Conservation (phyloP, 1,140 invertebrate species). For the Holcopasites calliopsidis region DNA sequence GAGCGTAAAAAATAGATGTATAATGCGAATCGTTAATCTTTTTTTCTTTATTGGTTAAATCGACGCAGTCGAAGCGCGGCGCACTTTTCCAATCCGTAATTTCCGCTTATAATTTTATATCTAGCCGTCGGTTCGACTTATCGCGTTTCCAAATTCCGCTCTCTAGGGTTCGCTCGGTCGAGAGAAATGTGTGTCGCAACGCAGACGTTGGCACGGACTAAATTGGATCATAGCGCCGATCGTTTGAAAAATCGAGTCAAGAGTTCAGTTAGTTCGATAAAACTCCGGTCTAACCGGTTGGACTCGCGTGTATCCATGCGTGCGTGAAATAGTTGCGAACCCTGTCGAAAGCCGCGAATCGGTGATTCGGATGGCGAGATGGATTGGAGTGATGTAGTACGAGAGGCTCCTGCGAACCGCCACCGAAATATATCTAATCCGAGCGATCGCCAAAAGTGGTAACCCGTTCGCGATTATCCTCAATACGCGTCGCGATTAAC, state of each 20-base stretch:
- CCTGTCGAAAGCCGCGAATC: not conserved
- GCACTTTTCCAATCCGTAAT: too few species aligned
- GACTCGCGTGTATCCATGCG: not conserved
- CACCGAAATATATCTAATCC: slow-evolving; percentile 52
- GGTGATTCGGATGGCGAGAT: not conserved
- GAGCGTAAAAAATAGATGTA: not conserved
- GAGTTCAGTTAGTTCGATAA: not conserved
- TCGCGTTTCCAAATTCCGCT: not conserved
- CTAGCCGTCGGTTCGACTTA: not conserved
- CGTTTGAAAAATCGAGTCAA: not conserved
- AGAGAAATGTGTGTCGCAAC: not conserved
- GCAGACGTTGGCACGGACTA: not conserved
- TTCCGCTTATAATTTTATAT: too few species aligned
- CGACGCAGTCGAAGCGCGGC: too few species aligned
- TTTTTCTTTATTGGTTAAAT: too few species aligned
- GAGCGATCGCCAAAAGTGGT: slow-evolving; percentile 47
- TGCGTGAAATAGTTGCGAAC: not conserved
- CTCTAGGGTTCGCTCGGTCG: not conserved
- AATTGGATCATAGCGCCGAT: too few species aligned
- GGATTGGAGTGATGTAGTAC: not conserved
- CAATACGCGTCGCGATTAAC: slow-evolving; percentile 16
- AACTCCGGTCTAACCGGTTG: not conserved
- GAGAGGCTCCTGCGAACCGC: not conserved
- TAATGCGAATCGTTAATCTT: not conserved
- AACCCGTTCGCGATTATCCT: slow-evolving; percentile 16